phyloP scores from a whole-genome alignment of 1,140 invertebrate species.

The Helicoverpa armigera region DNA sequence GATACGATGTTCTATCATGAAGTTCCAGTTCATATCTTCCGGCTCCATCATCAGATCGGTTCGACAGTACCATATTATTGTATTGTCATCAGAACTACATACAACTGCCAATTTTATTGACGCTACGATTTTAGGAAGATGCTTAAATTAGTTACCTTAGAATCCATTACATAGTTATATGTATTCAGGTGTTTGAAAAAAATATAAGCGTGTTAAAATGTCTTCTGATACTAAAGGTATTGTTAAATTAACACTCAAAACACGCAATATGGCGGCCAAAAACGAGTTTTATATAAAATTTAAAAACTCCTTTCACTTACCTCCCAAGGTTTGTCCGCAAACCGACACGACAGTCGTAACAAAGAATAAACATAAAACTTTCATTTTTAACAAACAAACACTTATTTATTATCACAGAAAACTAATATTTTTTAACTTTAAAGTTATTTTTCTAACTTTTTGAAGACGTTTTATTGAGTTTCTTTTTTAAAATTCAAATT shows the following conservation, averaged over 20 bases:
- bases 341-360: slow-evolving; percentile 59
- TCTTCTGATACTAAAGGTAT: background rate
- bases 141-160: background rate
- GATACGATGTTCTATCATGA: no score
- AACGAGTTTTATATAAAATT: slow-evolving; percentile 33
- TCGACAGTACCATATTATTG: no score
- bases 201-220: no score
- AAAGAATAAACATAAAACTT: slow-evolving; percentile 61
- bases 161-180: no score
- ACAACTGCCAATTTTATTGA: no score
- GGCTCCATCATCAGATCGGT: no score
- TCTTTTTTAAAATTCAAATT: slow-evolving; percentile 11
- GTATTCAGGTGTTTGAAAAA: no score
- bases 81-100: no score
- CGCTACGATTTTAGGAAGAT: no score
- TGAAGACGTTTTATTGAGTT: background rate
- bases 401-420: slow-evolving; percentile 16
- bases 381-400: slow-evolving; percentile 41
- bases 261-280: slow-evolving; percentile 17
- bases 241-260: background rate
- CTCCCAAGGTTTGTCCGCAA: slow-evolving; percentile 73
- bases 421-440: background rate
- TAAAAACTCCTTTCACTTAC: slow-evolving; percentile 73
- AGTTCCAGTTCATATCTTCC: no score
- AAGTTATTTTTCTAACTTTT: background rate